Evolutionary conservation across 2,113 vertebrate genomes (phyloP), one percentile per base, ranked within the genome.

Genomic region (Rhodinocichla rosea): DNA sequence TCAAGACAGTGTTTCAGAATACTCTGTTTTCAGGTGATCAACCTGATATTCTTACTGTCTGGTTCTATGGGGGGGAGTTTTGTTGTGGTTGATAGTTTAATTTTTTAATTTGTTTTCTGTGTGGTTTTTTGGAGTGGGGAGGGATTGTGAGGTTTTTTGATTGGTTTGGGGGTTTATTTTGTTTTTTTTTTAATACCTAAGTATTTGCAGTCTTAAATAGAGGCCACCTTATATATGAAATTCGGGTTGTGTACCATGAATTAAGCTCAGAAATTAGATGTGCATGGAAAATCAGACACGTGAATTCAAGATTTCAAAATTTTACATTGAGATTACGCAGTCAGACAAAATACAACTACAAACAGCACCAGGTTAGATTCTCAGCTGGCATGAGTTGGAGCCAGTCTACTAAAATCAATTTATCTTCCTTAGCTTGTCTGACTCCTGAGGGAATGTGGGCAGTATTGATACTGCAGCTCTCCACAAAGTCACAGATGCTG

Each of bases 121-220:
- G 8, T 4, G 24, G 1, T 3, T 67, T 5, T n/a, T 33, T 0
- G 5, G 23, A 1, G 4, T 17, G 18, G 4, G 14, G 8, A 57
- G 5, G 9, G 20, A 57, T 4, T 16, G 14, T 11, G 6, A 4
- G 4, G 4, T 0, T 16, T 52, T 49, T 24, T 35, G 3, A 35
- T 23, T 55, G 26, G 4, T 79, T 49, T 49, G 2, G 11, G 12
- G 3, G 2, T 14, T 75, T 52, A 15, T 45, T 59, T 73, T 18
- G 13, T 2, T 3, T 13, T 55, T n/a, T 68, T 53, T 65, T 49
- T 26, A 68, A 69, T 21, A 69, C 10, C 9, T 10, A 64, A 26
- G 3, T 76, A 74, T 40, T 15, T 83, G 39, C 15, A 87, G 9
- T 22, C 44, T 59, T 83, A 56, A 83, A 67, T 11, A 74, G 77